A percentile compares a stretch with the other conserved stretches of the same genome.
phyloP scores from a whole-genome alignment of 2,113 vertebrate genomes.

The Indicator maculatus region DNA sequence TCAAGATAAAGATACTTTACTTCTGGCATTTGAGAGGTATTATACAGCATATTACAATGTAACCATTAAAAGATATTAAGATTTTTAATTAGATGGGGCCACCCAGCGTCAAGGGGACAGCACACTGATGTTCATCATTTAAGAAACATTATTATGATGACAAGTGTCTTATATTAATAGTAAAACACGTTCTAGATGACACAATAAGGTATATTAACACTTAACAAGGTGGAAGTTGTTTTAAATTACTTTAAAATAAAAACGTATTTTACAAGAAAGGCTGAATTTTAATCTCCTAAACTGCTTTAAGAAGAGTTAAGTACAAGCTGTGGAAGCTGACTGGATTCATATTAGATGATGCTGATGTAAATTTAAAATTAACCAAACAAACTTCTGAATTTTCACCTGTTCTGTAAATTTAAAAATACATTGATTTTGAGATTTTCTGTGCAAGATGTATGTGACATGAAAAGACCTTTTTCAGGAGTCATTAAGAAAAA shows the following conservation, averaged over 20 bases:
- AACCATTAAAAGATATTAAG: background rate
- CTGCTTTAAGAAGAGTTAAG: background rate
- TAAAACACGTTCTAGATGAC: background rate
- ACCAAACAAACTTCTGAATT: background rate
- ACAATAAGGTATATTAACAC: background rate
- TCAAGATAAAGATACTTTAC: background rate
- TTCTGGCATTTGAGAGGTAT: background rate
- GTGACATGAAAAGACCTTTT: background rate
- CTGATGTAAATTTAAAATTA: background rate
- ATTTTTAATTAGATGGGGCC: background rate
- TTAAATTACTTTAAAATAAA: constrained; percentile 1
- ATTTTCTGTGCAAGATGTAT: background rate
- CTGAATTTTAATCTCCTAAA: background rate
- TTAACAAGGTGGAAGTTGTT: background rate
- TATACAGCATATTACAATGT: background rate
- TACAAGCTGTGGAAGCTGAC: background rate
- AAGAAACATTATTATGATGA: background rate
- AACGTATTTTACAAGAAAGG: background rate
- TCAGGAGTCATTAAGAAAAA: background rate
- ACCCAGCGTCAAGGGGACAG: background rate
- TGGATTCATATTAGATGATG: background rate
- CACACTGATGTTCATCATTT: background rate
- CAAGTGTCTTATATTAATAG: background rate
- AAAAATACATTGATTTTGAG: background rate
- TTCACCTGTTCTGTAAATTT: background rate